phyloP scores from a whole-genome alignment of 2,797 vertebrate genomes.

The Eospalax fontanierii region DNA sequence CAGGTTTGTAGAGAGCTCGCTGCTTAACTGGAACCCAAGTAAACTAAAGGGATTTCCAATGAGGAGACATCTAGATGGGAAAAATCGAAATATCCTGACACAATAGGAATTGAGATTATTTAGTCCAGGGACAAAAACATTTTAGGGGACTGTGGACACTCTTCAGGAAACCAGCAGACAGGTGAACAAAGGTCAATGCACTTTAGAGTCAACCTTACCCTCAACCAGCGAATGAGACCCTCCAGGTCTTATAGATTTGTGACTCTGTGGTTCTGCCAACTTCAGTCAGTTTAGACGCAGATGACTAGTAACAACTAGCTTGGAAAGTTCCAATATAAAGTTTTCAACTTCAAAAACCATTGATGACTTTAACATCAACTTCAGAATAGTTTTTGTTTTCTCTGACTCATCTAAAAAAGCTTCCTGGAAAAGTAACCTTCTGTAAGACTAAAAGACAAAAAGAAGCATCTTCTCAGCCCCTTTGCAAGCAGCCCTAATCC shows the following conservation, averaged over 20 bases:
- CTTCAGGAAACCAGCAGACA: not conserved
- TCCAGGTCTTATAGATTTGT: not conserved
- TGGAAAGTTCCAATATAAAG: not conserved
- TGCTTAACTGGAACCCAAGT: not conserved
- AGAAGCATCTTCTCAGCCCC: slow-evolving; percentile 74
- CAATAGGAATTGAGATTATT: not conserved
- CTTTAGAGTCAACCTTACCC: not conserved
- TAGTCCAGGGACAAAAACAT: not conserved
- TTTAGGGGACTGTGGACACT: not conserved
- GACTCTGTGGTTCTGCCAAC: not conserved
- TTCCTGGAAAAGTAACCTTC: slow-evolving; percentile 68
- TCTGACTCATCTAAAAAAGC: not conserved
- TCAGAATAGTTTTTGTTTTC: not conserved
- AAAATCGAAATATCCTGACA: not conserved
- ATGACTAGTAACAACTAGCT: not conserved
- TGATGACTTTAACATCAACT: slow-evolving; percentile 30
- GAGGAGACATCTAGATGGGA: not conserved
- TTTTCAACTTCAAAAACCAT: slow-evolving; percentile 51
- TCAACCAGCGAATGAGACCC: not conserved
- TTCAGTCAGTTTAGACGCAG: not conserved
- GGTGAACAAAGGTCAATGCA: not conserved
- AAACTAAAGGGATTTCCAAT: slow-evolving; percentile 23
- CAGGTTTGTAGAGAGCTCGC: not conserved
- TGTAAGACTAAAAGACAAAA: slow-evolving; percentile 64
- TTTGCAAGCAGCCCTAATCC: slow-evolving; percentile 78